Evolutionary conservation across 2,797 vertebrate species (phyloP), one percentile per base, ranked within the genome.

Genomic region (Dryobates pubescens): DNA sequence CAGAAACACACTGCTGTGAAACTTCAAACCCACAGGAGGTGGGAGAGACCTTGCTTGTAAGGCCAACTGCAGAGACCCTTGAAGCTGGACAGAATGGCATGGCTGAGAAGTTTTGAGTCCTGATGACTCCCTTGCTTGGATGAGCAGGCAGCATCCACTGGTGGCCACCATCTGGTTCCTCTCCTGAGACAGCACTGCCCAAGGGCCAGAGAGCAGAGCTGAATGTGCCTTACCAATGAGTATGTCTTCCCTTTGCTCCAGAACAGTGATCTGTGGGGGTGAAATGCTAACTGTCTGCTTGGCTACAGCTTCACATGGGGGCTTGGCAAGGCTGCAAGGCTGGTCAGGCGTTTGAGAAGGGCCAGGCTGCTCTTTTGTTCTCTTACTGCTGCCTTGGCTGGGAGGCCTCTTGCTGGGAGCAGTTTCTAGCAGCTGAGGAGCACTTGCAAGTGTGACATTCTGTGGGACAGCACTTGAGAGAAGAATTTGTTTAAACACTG

Each of bases 251-350:
- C 11, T 69, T 72, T 5, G 0, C 3, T 62, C 36, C 17, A 58
- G 74, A 23, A 16, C 16, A 24, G 29, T 24, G 9, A 8, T 47
- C 23, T 62, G n/a, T 49, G 34, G 16, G 41, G 49, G 26, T 32
- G 36, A 68, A 76, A 26, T 0, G 0, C 23, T 57, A 45, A n/a
- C 49, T 22, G 10, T 18, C 63, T 90, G 32, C 49, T 75, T 2
- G 2, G 18, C 49, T 72, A n/a, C 11, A 71, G 38, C 41, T 43
- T 2, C 0, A 0, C 6, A 2, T 13, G 20, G 20, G 26, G 47
- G 2, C 16, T 53, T 73, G 61, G 47, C 61, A 61, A 16, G 41
- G 15, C 64, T 82, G 41, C 19, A 4, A 53, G 64, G 36, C 24
- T 89, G 34, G 6, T 62, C 65, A 67, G 36, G 32, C 10, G 2